Evolutionary conservation across 2,888 invertebrate genomes (phyloP).

Genomic region (Pyrochroa serraticornis): DNA sequence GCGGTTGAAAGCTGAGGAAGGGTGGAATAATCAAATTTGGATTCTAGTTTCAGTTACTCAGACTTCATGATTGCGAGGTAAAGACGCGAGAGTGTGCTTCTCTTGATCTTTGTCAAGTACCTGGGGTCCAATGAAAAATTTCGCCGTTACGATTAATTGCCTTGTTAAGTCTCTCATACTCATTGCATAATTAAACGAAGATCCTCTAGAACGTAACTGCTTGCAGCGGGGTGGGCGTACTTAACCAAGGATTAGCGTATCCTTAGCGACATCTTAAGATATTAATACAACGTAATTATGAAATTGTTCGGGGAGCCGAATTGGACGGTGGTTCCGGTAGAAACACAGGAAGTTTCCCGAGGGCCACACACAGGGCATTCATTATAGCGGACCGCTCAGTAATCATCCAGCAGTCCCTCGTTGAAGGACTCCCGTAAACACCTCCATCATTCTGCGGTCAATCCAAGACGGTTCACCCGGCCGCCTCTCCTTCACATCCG

Average conservation of each 20-base stretch:
- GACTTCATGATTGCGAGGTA: conserved; percentile 5
- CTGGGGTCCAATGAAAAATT: conserved; percentile 23
- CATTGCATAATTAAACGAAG: conserved; percentile 45
- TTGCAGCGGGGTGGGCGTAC: conserved; percentile 30
- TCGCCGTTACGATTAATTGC: conserved; percentile 25
- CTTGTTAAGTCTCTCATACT: conserved; percentile 37
- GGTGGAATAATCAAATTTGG: no score
- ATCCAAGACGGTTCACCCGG: conserved; percentile 32
- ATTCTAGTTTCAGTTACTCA: neutral
- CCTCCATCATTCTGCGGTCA: conserved; percentile 52
- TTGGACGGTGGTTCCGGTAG: conserved; percentile 26
- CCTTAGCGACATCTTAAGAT: conserved; percentile 54
- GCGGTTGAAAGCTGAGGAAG: no score
- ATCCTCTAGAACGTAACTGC: conserved; percentile 30
- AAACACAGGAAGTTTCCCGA: conserved; percentile 30
- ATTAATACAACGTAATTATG: conserved; percentile 54
- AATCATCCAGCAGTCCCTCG: conserved; percentile 45
- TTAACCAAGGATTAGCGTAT: conserved; percentile 48
- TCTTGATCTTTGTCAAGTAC: conserved; percentile 4
- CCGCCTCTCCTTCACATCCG: conserved; percentile 37
- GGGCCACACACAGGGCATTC: conserved; percentile 45
- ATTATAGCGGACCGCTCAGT: conserved; percentile 51
- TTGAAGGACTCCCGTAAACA: conserved; percentile 51
- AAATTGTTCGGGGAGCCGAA: conserved; percentile 44
- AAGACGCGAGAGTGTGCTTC: neutral